These are phyloP conservation scores for Anarhynchus alexandrinus DNA, from an alignment of 2,113 vertebrate species.

Conservation along the genomic window DNA sequence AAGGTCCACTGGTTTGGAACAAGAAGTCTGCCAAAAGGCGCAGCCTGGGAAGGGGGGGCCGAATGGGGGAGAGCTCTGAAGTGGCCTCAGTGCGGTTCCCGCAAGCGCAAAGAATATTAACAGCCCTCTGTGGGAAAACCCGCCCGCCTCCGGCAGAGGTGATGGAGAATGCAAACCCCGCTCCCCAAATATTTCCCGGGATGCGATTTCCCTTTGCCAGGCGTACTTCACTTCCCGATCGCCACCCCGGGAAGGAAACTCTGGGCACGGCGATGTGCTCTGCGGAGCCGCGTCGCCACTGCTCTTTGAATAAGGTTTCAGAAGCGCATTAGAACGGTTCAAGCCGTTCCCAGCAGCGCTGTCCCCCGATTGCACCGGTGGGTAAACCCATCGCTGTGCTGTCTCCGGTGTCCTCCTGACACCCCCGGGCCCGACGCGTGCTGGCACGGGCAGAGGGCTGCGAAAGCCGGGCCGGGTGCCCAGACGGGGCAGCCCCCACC, in stretches of 20 bases:
- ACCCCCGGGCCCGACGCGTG: fast-evolving
- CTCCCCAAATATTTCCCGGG: background rate
- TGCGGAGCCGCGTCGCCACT: fast-evolving
- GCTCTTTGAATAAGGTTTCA: too few relatives aligned
- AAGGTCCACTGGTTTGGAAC: slow-evolving; percentile 63
- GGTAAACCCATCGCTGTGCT: fast-evolving
- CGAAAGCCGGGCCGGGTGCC: background rate
- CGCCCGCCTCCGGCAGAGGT: background rate
- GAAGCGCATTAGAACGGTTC: background rate
- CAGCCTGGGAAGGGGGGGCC: background rate
- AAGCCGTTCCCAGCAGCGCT: background rate
- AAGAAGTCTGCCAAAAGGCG: slow-evolving; percentile 40
- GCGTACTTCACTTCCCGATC: fast-evolving
- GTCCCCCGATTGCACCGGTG: background rate
- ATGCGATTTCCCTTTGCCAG: background rate
- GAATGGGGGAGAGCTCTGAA: background rate
- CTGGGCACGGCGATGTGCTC: background rate
- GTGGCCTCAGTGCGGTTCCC: background rate
- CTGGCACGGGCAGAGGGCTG: background rate
- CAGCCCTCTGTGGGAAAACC: background rate
- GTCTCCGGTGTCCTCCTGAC: background rate
- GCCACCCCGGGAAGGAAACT: background rate
- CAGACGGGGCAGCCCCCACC: background rate
- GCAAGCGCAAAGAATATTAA: slow-evolving; percentile 2
- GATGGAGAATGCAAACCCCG: background rate